Evolutionary conservation across 1,140 invertebrate genomes (phyloP).

Genomic region (Elymnias hypermnestra): DNA sequence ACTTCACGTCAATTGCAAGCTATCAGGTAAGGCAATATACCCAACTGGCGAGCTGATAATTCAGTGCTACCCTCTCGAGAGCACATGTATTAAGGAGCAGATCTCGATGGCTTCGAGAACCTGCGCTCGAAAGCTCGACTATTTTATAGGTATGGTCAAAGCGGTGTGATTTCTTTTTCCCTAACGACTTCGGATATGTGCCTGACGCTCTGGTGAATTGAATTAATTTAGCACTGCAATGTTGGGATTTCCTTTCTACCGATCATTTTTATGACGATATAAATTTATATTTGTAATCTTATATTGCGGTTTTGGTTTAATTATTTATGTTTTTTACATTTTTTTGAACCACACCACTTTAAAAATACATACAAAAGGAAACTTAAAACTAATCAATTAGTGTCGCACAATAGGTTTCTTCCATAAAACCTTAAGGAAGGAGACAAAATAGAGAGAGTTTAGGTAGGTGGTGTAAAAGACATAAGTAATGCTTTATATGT

Average conservation of each 20-base stretch:
- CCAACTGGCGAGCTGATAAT: conserved; percentile 31
- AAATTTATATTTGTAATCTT: too few species aligned
- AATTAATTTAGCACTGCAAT: conserved; percentile 18
- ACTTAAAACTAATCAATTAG: too few species aligned
- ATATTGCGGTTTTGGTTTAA: too few species aligned
- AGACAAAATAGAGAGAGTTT: too few species aligned
- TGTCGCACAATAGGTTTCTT: too few species aligned
- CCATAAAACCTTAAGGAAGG: too few species aligned
- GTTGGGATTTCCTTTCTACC: not conserved
- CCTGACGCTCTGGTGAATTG: conserved; percentile 20
- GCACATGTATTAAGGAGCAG: conserved; percentile 48
- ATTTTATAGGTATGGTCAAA: conserved; percentile 28
- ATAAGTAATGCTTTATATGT: too few species aligned
- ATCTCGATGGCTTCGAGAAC: conserved; percentile 36
- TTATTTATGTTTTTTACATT: too few species aligned
- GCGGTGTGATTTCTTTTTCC: conserved; percentile 23
- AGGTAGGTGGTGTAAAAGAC: too few species aligned
- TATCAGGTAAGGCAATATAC: conserved; percentile 18
- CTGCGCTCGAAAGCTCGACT: conserved; percentile 27
- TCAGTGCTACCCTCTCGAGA: conserved; percentile 33
- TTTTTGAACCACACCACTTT: too few species aligned
- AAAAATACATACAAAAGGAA: too few species aligned
- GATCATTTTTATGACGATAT: too few species aligned
- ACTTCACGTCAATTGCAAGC: conserved; percentile 29
- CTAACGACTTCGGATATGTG: conserved; percentile 19